Conservation (phyloP, 1,140 invertebrate genomes). For the Aporrectodea caliginosa region DNA sequence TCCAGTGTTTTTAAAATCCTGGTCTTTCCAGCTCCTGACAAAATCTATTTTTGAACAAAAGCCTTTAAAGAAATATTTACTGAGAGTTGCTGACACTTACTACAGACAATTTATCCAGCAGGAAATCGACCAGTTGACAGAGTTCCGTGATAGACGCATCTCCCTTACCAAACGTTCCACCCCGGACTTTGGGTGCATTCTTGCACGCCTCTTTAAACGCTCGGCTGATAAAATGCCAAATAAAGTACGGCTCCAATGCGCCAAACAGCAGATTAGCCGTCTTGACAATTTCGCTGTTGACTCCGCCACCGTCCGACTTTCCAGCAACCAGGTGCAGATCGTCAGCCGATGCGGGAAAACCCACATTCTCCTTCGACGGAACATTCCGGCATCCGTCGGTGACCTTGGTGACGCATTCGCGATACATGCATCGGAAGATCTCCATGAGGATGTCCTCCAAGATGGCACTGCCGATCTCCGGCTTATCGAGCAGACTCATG, state of each 20-base stretch:
- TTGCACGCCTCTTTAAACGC: slow-evolving; percentile 66
- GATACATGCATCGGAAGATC: slow-evolving; percentile 68
- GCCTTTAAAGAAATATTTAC: slow-evolving; percentile 17
- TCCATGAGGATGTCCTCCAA: slow-evolving; percentile 80
- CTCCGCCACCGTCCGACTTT: not conserved
- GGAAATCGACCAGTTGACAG: slow-evolving; percentile 71
- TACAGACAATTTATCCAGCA: slow-evolving; percentile 73
- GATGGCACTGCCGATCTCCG: slow-evolving; percentile 79
- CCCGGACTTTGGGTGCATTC: slow-evolving; percentile 10
- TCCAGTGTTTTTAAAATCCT: too few species aligned
- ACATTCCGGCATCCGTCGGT: not conserved
- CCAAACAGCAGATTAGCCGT: slow-evolving; percentile 81
- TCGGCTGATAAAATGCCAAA: slow-evolving; percentile 77
- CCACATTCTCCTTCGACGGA: not conserved
- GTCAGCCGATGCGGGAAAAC: too few species aligned
- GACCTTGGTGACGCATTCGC: slow-evolving; percentile 39
- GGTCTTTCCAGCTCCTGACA: too few species aligned
- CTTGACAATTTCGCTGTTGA: slow-evolving; percentile 64
- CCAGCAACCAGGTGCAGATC: not conserved
- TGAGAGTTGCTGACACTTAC: slow-evolving; percentile 42
- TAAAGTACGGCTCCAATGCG: slow-evolving; percentile 76
- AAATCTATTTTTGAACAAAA: slow-evolving; percentile 30
- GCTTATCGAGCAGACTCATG: slow-evolving; percentile 81
- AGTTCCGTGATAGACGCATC: slow-evolving; percentile 53
- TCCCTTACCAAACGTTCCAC: slow-evolving; percentile 31